Evolutionary conservation across 2,797 vertebrate genomes (phyloP), one percentile per base, ranked within the genome.

Genomic region (Emys orbicularis): DNA sequence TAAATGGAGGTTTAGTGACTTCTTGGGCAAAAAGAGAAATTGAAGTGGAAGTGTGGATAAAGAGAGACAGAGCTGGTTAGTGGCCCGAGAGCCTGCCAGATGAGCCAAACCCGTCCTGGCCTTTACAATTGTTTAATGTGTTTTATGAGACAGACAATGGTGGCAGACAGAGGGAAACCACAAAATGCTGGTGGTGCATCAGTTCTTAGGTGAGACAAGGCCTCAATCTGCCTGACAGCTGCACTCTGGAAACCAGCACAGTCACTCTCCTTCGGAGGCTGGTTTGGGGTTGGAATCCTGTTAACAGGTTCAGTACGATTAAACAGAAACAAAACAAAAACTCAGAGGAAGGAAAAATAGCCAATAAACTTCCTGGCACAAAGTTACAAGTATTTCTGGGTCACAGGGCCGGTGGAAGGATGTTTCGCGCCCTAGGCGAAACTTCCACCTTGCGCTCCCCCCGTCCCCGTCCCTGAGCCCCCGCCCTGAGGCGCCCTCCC

Each of bases 191-290:
- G 0, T 1, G 27, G 47, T 23, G 83, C 87, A 56, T 5, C 0
- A 0, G 5, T 2, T 50, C 91, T 47, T 34, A 5, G 81, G 61
- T 49, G 77, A 31, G 0, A 31, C 0, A 0, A 86, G 81, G 47
- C 9, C 77, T 92, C 1, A 0, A 1, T 1, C 19, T 76, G 3
- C 0, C 79, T 84, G 21, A 76, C 59, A 83, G 2, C 49, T 18
- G 53, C 54, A 1, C 50, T 8, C 56, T 79, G 54, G 90, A 77
- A 76, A 47, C 74, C 59, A 37, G 57, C 8, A 76, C 44, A 49
- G 18, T 6, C 41, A 3, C 86, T 1, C 23, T 54, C 52, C 5
- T 80, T 8, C 80, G 49, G 79, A 31, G 79, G 31, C 0, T 59
- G 49, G 11, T 25, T 50, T n/a, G 68, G 84, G 37, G 50, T 59